Base-by-base conservation (phyloP, 2,113 vertebrate species). In the Dinomys branickii region DNA sequence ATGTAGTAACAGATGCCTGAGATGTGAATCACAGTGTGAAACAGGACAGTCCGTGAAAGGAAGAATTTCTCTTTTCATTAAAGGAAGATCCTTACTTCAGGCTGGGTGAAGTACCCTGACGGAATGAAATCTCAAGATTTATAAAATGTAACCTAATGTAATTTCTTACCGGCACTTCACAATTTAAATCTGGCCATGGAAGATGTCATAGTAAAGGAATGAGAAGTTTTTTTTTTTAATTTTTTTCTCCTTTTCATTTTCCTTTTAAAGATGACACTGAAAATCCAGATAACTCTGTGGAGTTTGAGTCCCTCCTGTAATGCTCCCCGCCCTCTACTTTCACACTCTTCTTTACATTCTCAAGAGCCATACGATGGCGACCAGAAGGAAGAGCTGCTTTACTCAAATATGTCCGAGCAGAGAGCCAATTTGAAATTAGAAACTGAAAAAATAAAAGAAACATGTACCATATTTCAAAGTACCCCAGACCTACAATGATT, bases 351-450 rank as follows among this genome's bases (percentile, higher is more conserved):
- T 10, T 30, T 89, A 78, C 63, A 88, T 88, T 35, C 63, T 93
- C 88, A 81, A 67, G 58, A 95, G 89, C 58, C 94, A 94, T 92
- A 90, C 90, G 91, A 97, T n/a, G 87, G 38, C 54, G 75, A 75
- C 47, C 95, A 97, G 91, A 93, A 96, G 89, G 91, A 97, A 94
- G 47, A 94, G 69, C 44, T 92, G 30, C 81, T 96, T 94, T 81
- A 86, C 84, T 97, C 56, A 96, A 97, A 85, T 71, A 94, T 88
- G 96, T 81, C 90, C 81, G 95, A 96, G 44, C 61, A 96, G 61
- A 83, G 59, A 97, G 89, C 83, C 93, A 97, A 81, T 89, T 91
- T 97, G 88, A 97, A 97, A 97, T 94, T 85, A 94, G 90, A 94
- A 94, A 85, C n/a, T 73, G 11, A 61, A 71, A 84, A 19, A 59